phyloP scores from a whole-genome alignment of 2,113 vertebrate species.

The Anarrhichthys ocellatus region DNA sequence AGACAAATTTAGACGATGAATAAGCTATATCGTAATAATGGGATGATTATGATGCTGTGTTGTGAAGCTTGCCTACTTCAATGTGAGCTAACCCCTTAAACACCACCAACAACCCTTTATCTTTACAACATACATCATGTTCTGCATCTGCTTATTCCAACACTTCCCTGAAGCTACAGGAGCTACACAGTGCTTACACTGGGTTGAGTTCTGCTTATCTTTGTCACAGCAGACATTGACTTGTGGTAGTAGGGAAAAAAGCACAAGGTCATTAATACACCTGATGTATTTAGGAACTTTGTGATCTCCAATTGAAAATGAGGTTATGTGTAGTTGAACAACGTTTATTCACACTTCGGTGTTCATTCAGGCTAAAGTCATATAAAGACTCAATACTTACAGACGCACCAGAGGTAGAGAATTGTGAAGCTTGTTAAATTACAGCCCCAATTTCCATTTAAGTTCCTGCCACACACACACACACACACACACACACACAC shows the following conservation, averaged over 20 bases:
- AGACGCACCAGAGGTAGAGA: background rate
- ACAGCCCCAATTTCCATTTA: background rate
- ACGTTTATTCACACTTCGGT: background rate
- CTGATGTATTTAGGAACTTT: background rate
- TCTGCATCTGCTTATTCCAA: background rate
- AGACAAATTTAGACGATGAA: too few relatives aligned
- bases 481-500: background rate
- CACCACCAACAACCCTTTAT: background rate
- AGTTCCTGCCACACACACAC: background rate
- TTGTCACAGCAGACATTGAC: background rate
- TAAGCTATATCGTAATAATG: too few relatives aligned
- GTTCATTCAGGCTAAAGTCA: background rate
- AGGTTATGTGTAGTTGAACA: background rate
- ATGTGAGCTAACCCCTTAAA: background rate
- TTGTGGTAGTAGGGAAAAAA: background rate
- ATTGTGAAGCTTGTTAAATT: constrained; percentile 5
- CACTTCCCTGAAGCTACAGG: background rate
- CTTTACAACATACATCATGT: background rate
- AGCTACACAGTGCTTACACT: background rate
- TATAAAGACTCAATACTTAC: background rate
- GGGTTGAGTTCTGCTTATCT: background rate
- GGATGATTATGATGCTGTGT: too few relatives aligned
- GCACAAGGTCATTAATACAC: background rate
- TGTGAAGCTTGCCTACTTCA: background rate
- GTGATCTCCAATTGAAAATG: background rate